Evolutionary conservation across 2,888 invertebrate genomes (phyloP).

Genomic region (Lycia hirtaria): DNA sequence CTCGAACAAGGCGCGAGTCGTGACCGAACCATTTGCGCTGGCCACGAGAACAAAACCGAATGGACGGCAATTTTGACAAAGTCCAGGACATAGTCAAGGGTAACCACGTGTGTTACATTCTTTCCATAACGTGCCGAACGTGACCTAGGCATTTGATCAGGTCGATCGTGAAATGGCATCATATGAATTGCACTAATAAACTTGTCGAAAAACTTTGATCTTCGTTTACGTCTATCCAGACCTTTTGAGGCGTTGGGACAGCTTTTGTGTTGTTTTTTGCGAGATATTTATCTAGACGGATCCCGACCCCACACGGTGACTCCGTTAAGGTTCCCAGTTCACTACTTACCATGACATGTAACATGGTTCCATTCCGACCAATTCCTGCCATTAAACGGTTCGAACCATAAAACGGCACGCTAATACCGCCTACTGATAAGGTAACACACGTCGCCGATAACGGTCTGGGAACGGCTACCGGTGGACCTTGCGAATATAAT

Average conservation of each 20-base stretch:
- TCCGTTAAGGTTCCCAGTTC: constrained; percentile 36
- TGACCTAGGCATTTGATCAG: constrained; percentile 75
- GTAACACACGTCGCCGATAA: constrained; percentile 52
- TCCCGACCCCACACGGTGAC: constrained; percentile 54
- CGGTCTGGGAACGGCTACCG: constrained; percentile 48
- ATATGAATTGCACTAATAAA: constrained; percentile 39
- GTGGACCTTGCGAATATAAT: constrained; percentile 51
- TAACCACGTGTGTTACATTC: constrained; percentile 53
- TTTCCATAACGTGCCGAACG: constrained; percentile 58
- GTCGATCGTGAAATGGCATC: constrained; percentile 57
- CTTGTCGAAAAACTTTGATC: constrained; percentile 12
- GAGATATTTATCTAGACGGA: constrained; percentile 48
- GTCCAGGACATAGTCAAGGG: constrained; percentile 69
- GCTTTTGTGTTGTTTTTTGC: constrained; percentile 49
- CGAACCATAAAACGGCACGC: constrained; percentile 37
- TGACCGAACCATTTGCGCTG: constrained; percentile 70
- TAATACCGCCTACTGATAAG: constrained; percentile 44
- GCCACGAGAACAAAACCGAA: constrained; percentile 60
- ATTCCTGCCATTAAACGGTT: constrained; percentile 39
- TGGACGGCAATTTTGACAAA: constrained; percentile 66
- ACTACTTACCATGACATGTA: constrained; percentile 34
- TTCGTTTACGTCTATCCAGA: constrained; percentile 9
- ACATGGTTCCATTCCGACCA: constrained; percentile 37
- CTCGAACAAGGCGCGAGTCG: constrained; percentile 61
- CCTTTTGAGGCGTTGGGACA: constrained; percentile 19